phyloP scores from a whole-genome alignment of 2,888 invertebrate species.

The Andrena hattorfiana region DNA sequence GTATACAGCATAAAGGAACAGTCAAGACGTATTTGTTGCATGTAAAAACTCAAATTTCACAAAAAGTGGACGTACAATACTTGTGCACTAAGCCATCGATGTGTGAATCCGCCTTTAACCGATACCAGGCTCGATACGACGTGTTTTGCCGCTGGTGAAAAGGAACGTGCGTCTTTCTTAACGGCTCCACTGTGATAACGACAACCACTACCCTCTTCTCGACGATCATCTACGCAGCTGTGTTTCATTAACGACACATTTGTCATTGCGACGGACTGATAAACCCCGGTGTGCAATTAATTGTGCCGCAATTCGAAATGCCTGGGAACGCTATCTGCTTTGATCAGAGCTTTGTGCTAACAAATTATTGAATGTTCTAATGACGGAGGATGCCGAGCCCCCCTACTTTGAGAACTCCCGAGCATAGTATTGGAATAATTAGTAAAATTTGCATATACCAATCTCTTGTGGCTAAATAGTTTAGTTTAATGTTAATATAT shows the following conservation, averaged over 20 bases:
- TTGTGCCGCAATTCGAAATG: neutral
- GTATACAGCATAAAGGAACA: too few species aligned
- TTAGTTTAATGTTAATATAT: too few species aligned
- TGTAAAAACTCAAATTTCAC: too few species aligned
- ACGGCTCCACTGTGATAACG: constrained; percentile 43
- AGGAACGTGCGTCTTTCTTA: constrained; percentile 44
- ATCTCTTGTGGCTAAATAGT: too few species aligned
- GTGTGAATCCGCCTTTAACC: neutral
- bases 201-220: constrained; percentile 11
- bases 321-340: neutral
- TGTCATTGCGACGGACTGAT: constrained; percentile 4
- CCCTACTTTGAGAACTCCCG: too few species aligned
- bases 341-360: neutral
- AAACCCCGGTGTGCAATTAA: neutral
- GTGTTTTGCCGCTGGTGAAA: constrained; percentile 43
- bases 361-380: neutral
- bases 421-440: too few species aligned
- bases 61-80: too few species aligned
- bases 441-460: too few species aligned
- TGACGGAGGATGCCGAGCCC: neutral
- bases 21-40: too few species aligned
- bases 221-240: neutral
- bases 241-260: neutral
- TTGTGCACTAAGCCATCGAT: too few species aligned
- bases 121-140: constrained; percentile 41